phyloP scores from a whole-genome alignment of 2,113 vertebrate species.

The Aegithalos caudatus region DNA sequence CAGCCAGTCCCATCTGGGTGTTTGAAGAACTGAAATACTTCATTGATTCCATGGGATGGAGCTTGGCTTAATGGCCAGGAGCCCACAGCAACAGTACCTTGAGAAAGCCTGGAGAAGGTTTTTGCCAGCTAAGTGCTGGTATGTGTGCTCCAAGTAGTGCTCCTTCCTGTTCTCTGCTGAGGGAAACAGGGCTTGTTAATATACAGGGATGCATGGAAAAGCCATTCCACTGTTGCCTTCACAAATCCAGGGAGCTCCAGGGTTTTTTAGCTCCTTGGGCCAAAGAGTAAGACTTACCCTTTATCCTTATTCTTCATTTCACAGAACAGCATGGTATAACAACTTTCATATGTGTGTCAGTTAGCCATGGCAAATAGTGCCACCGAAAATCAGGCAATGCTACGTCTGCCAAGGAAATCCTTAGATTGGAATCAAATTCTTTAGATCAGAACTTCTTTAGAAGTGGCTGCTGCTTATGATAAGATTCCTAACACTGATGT shows the following conservation, averaged over 20 bases:
- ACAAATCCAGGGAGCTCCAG: background rate
- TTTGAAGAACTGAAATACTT: background rate
- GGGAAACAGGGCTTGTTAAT: background rate
- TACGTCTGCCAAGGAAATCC: background rate
- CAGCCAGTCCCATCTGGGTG: background rate
- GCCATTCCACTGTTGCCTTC: background rate
- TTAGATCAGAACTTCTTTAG: background rate
- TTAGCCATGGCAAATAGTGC: background rate
- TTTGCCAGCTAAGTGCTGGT: background rate
- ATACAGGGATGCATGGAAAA: rapidly evolving
- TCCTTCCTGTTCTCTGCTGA: background rate
- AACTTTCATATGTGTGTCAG: rapidly evolving
- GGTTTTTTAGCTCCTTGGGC: background rate
- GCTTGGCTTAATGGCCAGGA: background rate
- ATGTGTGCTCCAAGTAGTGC: too few species aligned
- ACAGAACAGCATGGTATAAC: background rate
- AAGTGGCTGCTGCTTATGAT: background rate
- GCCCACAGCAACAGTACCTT: background rate
- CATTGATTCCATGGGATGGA: background rate
- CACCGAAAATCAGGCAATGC: background rate
- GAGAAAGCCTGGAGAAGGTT: background rate
- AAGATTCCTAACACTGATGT: background rate
- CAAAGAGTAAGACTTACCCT: background rate
- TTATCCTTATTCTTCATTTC: background rate
- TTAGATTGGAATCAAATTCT: background rate